Base-by-base conservation (phyloP, 2,797 vertebrate species). In the Bothrops alternatus region DNA sequence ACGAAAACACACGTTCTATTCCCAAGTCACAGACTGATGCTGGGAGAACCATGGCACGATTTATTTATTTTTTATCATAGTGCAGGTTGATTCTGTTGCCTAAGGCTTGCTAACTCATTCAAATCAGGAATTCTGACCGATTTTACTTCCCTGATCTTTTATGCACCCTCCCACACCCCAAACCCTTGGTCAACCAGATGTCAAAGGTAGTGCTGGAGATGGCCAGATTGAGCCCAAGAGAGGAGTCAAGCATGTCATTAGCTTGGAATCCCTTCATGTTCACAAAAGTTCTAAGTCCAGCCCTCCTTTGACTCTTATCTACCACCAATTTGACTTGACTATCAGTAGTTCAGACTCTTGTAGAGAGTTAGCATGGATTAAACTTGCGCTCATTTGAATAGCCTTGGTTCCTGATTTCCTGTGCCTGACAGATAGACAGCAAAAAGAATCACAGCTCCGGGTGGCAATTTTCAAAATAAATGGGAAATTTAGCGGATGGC, bases 11-110 rank as follows among this genome's bases (percentile, higher is more conserved):
- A 6, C 65, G 0, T 8, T 2, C 6, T 65, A 63, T 63, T 63
- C 61, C 50, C 26, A 95, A 87, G 42, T 90, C 90, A 95, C 7
- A 93, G 87, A 42, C 60, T 60, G 89, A 58, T 47, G 42, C 42
- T 28, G 37, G 50, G 8, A 87, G 91, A 56, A 58, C 53, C 1
- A 90, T 37, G 55, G 10, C 26, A 53, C 14, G 55, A 60, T 16
- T 93, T n/a, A n/a, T 20, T 25, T 32, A n/a, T 85, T 58, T 91
- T 95, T 87, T 53, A 23, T 23, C 69, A 42, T 20, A 2, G 32
- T 2, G 32, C 18, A 42, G 73, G 16, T 18, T 37, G 69, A 37
- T 73, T 37, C 69, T 20, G 32, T 42, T 42, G 73, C 37, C 73
- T 23, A 78, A 78, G 73, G 3, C 69, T 78, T 78, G 69, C 20